phyloP scores from a whole-genome alignment of 2,113 vertebrate species.

The Chionis minor region DNA sequence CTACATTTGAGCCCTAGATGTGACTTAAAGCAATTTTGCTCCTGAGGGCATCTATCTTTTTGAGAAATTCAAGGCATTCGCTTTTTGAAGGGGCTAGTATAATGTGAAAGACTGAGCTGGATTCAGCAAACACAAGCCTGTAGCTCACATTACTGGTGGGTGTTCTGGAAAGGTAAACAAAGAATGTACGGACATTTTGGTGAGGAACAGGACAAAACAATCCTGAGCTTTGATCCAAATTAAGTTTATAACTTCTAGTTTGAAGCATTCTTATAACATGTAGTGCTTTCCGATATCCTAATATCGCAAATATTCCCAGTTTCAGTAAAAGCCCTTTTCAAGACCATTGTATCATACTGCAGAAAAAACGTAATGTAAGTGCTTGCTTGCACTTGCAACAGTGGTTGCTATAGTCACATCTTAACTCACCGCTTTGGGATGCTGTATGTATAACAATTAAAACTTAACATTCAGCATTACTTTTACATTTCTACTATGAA shows the following conservation, averaged over 20 bases:
- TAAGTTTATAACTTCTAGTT: background rate
- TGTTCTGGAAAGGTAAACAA: background rate
- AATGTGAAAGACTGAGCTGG: background rate
- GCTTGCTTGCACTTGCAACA: background rate
- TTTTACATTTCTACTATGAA: background rate
- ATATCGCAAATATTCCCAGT: background rate
- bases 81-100: background rate
- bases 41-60: background rate
- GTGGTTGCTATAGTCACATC: background rate
- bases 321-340: background rate
- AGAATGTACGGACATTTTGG: accelerated
- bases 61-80: background rate
- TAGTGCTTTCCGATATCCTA: background rate
- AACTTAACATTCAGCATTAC: background rate
- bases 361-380: background rate
- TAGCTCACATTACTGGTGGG: background rate
- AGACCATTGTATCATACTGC: background rate
- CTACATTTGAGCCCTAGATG: background rate
- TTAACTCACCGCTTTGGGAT: background rate
- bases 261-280: background rate
- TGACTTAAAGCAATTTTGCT: background rate
- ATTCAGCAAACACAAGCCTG: background rate
- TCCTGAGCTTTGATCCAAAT: background rate
- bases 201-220: background rate
- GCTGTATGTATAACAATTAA: background rate